Base-by-base conservation (phyloP, 2,888 invertebrate species). In the Platerodrilus igneus region DNA sequence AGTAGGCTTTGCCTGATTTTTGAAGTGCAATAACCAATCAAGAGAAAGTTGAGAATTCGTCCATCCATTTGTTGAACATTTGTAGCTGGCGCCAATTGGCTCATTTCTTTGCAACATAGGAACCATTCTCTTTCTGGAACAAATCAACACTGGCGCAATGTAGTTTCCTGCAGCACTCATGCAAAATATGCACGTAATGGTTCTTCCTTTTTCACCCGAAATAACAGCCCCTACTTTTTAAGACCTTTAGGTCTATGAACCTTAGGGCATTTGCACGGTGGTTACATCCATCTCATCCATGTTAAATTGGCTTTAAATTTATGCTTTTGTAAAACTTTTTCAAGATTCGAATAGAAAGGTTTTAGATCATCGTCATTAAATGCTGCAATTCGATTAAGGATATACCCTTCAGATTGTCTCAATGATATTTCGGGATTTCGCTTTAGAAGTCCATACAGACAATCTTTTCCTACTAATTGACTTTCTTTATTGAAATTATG, bases 51-150 rank as follows among this genome's bases (percentile, higher is more conserved):
- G 28, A 9, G 17, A 2, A 27, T 36, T 28, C 2, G 8, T 21
- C 26, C 38, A 38, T 2, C 29, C 46, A 25, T 47, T 47, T 8
- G 32, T 39, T 4, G 43, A 47, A 10, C 33, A 40, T 26, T 19
- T 25, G 15, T 39, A 47, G 30, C 37, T 21, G 1, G 36, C 36
- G 1, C 28, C 36, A 18, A 28, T 13, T 34, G 45, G 42, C 6
- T 42, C 42, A 39, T 43, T 46, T 29, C 46, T 43, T 9, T 39
- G 27, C 1, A 46, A 23, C 4, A 27, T 18, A 15, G 22, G 1
- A 3, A 28, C 1, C 28, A 36, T 36, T 11, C 36, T 16, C 18
- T 36, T 26, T 19, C 27, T 15, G 1, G 28, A 28, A 18, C 29
- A 36, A 20, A 36, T 28, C 18, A 36, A 9, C 36, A 28, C n/a